Evolutionary conservation across 2,888 invertebrate genomes (phyloP), one percentile per base, ranked within the genome.

Genomic region (Steinernema carpocapsae): DNA sequence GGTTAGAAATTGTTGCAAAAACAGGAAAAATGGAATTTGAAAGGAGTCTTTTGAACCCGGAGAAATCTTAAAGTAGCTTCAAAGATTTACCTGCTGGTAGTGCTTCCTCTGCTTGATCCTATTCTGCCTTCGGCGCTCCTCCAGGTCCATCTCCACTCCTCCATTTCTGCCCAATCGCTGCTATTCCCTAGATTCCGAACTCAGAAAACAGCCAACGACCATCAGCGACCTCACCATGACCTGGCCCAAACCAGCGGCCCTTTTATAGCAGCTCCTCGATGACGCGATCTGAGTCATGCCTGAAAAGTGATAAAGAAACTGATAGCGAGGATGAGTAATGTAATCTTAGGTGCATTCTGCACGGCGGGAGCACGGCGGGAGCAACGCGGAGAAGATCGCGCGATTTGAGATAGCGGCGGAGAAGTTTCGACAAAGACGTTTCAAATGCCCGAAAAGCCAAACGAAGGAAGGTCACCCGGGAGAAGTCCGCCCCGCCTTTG

Each of bases 271-370:
- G 14, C 19, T 17, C 2, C 22, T 3, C 26, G 26, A 56, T 56
- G 56, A 56, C 56, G 56, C 14, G 26, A 26, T 56, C 56, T 56
- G 56, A 56, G n/a, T 56, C 56, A 56, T 26, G 6, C 7, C n/a
- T n/a, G n/a, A n/a, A n/a, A n/a, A n/a, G n/a, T 48, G 48, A 48
- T 48, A 48, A 19, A 17, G 48, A n/a, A n/a, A n/a, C 48, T 48
- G 48, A 48, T 48, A 48, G 19, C 43, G 48, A 19, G n/a, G 48
- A 17, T 48, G 48, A 48, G 7, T 48, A 48, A n/a, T 43, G 7
- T 43, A 14, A 43, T 14, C 10, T 43, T 12, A 56, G 26, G 3
- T 22, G 26, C 26, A 12, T 12, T 56, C n/a, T 6, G 14, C 12
- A 56, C 26, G 22, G 51, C 17, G 56, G 26, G 6, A 56, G 26